phyloP scores from a whole-genome alignment of 1,140 invertebrate species.

The Drosophila varians region DNA sequence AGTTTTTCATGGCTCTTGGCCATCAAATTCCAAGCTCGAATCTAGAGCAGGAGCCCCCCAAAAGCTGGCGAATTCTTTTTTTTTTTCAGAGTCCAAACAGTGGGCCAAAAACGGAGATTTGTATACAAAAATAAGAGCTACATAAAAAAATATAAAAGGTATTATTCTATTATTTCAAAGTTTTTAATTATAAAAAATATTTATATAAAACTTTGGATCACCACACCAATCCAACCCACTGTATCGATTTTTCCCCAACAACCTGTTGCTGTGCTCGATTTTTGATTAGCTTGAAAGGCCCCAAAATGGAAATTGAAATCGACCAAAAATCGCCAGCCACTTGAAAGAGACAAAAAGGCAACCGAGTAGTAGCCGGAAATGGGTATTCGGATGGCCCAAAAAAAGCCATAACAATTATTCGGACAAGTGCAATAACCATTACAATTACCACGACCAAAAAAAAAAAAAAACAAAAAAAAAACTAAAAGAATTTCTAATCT shows the following conservation, averaged over 20 bases:
- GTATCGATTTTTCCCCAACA: neutral
- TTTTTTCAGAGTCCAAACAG: neutral
- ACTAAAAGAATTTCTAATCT: constrained; percentile 54
- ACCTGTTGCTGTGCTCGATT: neutral
- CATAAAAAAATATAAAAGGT: too few relatives aligned
- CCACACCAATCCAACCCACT: neutral
- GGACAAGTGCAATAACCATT: constrained; percentile 17
- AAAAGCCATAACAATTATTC: constrained; percentile 47
- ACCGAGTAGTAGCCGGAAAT: constrained; percentile 47
- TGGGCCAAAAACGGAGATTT: neutral
- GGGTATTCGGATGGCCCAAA: constrained; percentile 30
- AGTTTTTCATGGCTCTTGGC: constrained; percentile 3
- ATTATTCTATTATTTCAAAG: neutral
- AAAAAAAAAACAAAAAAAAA: neutral
- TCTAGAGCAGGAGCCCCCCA: constrained; percentile 24
- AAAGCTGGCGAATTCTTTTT: constrained; percentile 5
- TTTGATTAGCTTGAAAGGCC: neutral
- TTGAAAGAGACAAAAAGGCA: neutral
- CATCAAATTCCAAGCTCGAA: constrained; percentile 6
- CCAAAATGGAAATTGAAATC: neutral
- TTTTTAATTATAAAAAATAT: neutral
- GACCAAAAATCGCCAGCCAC: neutral
- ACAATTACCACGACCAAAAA: constrained; percentile 30
- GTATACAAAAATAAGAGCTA: too few relatives aligned
- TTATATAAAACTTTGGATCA: neutral